Evolutionary conservation across 2,113 vertebrate genomes (phyloP).

Genomic region (Festucalex cinctus): DNA sequence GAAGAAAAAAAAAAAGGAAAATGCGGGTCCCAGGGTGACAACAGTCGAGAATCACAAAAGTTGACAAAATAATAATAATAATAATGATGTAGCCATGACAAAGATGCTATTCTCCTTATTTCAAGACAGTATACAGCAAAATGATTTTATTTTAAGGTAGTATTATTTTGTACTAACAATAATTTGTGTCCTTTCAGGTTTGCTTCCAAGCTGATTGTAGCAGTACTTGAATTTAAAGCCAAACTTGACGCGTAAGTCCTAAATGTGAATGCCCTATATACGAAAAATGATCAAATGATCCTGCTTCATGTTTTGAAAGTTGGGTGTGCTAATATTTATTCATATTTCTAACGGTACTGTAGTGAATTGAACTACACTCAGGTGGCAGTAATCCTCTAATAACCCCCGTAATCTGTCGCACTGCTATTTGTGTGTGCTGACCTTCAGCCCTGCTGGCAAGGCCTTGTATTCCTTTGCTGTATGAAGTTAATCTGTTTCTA

Average conservation of each 20-base stretch:
- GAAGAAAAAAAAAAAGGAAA: too few species aligned
- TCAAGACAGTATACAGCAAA: not conserved
- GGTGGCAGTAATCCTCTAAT: constrained; percentile 4
- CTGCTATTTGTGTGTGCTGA: constrained; percentile 33
- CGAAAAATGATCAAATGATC: not conserved
- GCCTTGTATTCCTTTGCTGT: constrained; percentile 7
- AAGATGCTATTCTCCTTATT: not conserved
- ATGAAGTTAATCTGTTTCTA: constrained; percentile 27
- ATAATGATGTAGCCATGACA: too few species aligned
- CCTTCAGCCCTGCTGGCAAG: constrained; percentile 14
- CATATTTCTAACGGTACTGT: not conserved
- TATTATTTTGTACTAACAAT: not conserved
- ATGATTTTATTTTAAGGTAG: too few species aligned
- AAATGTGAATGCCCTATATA: too few species aligned
- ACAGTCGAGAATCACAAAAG: too few species aligned
- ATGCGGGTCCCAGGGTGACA: too few species aligned
- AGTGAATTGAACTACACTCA: not conserved
- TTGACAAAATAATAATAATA: too few species aligned
- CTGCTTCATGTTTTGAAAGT: not conserved
- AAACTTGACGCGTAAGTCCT: constrained; percentile 70
- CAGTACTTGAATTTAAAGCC: constrained; percentile 77
- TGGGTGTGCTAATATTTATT: not conserved
- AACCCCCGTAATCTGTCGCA: constrained; percentile 3
- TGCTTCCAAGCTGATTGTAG: constrained; percentile 78
- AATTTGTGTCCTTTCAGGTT: constrained; percentile 61